phyloP scores from a whole-genome alignment of 2,797 vertebrate genomes.

The Arnoldichthys spilopterus region DNA sequence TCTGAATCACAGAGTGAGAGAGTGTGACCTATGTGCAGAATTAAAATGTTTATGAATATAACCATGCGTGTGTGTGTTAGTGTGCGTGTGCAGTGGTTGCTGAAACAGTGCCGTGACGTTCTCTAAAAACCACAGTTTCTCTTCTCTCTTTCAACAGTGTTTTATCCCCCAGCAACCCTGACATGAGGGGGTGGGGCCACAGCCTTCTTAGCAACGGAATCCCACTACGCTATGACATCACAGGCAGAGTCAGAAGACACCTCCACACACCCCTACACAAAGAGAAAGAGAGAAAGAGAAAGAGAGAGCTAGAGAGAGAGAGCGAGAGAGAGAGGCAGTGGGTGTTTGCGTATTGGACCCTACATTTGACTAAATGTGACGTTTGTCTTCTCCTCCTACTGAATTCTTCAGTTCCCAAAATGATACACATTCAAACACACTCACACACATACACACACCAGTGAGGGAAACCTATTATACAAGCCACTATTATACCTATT shows the following conservation, averaged over 20 bases:
- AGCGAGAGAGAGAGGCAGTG: conserved; percentile 66
- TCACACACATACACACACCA: conserved; percentile 15
- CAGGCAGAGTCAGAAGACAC: conserved; percentile 60
- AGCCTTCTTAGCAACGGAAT: conserved; percentile 69
- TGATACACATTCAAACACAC: conserved; percentile 48
- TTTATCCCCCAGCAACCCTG: neutral
- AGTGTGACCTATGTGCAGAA: neutral
- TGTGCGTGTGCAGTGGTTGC: conserved; percentile 31
- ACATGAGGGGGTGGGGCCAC: conserved; percentile 52
- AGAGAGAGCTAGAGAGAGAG: conserved; percentile 16
- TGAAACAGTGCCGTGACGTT: conserved; percentile 51
- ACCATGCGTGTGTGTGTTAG: conserved; percentile 18
- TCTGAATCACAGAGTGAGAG: neutral
- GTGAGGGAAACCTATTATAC: conserved; percentile 47
- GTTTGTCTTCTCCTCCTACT: conserved; percentile 71
- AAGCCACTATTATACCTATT: conserved; percentile 62
- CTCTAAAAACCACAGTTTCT: conserved; percentile 71
- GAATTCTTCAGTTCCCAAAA: conserved; percentile 52
- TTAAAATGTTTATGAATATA: conserved; percentile 29
- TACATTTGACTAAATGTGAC: conserved; percentile 73
- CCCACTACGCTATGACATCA: conserved; percentile 67
- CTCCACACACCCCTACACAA: conserved; percentile 26
- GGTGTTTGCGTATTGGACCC: conserved; percentile 67
- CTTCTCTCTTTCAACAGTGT: conserved; percentile 58
- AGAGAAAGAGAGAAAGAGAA: conserved; percentile 43